Conservation (phyloP, 2,888 invertebrate species). For the Trissoscelio sp. region DNA sequence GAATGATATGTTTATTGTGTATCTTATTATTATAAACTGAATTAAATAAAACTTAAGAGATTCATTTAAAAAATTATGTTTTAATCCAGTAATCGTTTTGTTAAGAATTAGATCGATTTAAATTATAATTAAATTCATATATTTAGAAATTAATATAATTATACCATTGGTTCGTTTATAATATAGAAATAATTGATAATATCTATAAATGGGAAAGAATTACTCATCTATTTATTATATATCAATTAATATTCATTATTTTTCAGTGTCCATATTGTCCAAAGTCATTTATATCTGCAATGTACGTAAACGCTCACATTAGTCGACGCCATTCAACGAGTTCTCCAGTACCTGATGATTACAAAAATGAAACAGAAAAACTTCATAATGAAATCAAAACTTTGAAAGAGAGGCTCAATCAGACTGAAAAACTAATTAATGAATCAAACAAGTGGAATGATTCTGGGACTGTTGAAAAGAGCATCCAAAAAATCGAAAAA, state of each 20-base stretch:
- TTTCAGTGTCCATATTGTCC: constrained; percentile 87
- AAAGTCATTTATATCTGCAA: constrained; percentile 88
- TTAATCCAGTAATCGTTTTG: too few relatives aligned
- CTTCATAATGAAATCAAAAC: constrained; percentile 87
- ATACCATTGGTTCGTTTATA: not conserved
- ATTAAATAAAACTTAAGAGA: too few relatives aligned
- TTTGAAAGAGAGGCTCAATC: constrained; percentile 86
- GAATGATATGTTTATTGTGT: too few relatives aligned
- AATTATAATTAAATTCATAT: too few relatives aligned
- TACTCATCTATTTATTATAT: too few relatives aligned
- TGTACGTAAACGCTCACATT: constrained; percentile 87
- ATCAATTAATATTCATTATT: too few relatives aligned
- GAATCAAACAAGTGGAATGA: constrained; percentile 75
- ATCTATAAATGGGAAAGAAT: too few relatives aligned
- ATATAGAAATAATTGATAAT: too few relatives aligned
- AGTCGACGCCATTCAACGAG: constrained; percentile 85
- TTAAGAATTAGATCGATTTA: too few relatives aligned
- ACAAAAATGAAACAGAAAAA: constrained; percentile 86
- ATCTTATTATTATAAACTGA: too few relatives aligned
- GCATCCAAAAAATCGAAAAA: constrained; percentile 33
- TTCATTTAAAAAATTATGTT: too few relatives aligned
- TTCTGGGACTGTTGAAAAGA: constrained; percentile 12
- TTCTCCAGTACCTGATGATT: constrained; percentile 81
- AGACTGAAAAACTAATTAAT: constrained; percentile 85
- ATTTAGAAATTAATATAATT: not conserved